These are phyloP conservation scores for Malacoctenus gilli DNA, from an alignment of 2,797 vertebrate species.

Conservation along the genomic window DNA sequence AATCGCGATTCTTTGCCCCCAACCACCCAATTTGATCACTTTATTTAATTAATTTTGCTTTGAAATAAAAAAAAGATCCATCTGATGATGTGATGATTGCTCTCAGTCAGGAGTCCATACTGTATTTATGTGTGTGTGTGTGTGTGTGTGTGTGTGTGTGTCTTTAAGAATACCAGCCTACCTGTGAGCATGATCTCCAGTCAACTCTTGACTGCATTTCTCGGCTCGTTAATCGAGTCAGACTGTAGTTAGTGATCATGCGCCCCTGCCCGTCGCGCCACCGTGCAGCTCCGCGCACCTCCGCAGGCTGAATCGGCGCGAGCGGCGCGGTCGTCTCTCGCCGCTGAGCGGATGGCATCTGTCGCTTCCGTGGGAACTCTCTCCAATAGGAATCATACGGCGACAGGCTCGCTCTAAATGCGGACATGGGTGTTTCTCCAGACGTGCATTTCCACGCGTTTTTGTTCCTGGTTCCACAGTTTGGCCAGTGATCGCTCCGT, in stretches of 20 bases:
- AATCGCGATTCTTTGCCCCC: too few relatives aligned
- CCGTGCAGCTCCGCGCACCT: not conserved
- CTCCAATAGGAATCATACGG: slow-evolving; percentile 61
- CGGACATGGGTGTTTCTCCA: slow-evolving; percentile 77
- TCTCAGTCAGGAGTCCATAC: too few relatives aligned
- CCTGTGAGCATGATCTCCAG: slow-evolving; percentile 60
- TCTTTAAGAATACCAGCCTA: slow-evolving; percentile 75
- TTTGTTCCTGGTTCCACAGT: slow-evolving; percentile 42
- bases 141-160: slow-evolving; percentile 29
- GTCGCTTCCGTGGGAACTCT: slow-evolving; percentile 70
- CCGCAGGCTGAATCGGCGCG: too few relatives aligned
- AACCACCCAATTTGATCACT: too few relatives aligned
- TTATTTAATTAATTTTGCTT: too few relatives aligned
- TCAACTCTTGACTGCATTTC: slow-evolving; percentile 49
- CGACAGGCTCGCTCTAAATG: slow-evolving; percentile 52
- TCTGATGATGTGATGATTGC: too few relatives aligned
- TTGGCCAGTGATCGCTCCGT: slow-evolving; percentile 36
- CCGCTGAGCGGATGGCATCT: slow-evolving; percentile 46
- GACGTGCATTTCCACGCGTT: slow-evolving; percentile 59
- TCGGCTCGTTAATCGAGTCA: slow-evolving; percentile 24
- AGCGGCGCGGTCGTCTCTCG: too few relatives aligned
- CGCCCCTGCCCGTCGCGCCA: slow-evolving; percentile 8
- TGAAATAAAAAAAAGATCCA: too few relatives aligned
- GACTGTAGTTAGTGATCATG: slow-evolving; percentile 35
- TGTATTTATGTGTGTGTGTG: too few relatives aligned